Conservation (phyloP, 2,113 vertebrate genomes). For the Bubo blakistoni region DNA sequence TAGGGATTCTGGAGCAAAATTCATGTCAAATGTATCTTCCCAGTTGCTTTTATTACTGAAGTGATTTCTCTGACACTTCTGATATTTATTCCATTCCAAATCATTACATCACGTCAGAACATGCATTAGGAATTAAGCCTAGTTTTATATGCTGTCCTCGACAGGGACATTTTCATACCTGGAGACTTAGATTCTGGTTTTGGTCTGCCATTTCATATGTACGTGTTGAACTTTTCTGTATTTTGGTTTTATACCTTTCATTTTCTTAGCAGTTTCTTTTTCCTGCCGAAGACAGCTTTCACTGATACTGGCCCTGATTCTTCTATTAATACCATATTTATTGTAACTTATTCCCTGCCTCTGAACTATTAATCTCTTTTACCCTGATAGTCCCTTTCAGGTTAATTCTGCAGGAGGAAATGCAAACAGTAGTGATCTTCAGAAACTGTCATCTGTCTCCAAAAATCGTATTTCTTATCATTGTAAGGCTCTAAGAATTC, state of each 20-base stretch:
- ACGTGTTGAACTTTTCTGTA: background rate
- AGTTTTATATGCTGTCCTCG: background rate
- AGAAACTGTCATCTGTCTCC: slow-evolving; percentile 30
- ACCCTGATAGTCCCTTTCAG: background rate
- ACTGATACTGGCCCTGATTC: background rate
- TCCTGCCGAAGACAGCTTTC: background rate
- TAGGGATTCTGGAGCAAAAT: background rate
- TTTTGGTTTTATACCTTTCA: background rate
- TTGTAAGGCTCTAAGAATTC: slow-evolving; percentile 26
- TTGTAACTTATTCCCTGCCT: background rate
- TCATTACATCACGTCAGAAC: background rate
- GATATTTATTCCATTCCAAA: background rate
- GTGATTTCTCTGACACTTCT: background rate
- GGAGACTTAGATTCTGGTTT: background rate
- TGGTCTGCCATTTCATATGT: background rate
- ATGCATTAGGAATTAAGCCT: background rate
- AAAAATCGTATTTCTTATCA: slow-evolving; percentile 45
- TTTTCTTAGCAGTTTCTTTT: background rate
- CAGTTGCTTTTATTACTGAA: background rate
- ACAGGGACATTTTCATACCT: background rate
- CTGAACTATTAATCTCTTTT: background rate
- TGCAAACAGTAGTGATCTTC: background rate
- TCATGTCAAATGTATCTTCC: background rate
- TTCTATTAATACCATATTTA: background rate
- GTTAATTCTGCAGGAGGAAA: slow-evolving; percentile 43